A percentile compares a stretch with the other conserved stretches of the same genome.
Conservation (phyloP, 1,140 invertebrate species). For the Brachionus rubens region DNA sequence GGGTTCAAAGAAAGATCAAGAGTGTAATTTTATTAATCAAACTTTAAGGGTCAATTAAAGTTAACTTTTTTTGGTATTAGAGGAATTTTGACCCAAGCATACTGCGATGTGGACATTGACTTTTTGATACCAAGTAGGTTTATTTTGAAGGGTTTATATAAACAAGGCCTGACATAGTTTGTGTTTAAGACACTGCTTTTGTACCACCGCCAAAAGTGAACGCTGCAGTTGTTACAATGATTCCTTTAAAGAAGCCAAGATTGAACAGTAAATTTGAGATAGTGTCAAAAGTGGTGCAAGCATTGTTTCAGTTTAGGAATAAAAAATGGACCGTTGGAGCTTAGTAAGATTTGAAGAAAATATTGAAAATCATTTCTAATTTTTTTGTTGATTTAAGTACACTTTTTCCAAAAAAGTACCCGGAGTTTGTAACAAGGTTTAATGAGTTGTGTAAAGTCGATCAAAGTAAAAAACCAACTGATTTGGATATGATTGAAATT, state of each 20-base stretch:
- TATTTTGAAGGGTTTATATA: too few species aligned
- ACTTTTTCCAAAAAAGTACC: slow-evolving; percentile 72
- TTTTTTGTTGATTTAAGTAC: slow-evolving; percentile 56
- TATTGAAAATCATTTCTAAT: slow-evolving; percentile 46
- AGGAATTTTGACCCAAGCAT: slow-evolving; percentile 75
- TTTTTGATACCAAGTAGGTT: slow-evolving; percentile 81
- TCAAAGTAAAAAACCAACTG: slow-evolving; percentile 65
- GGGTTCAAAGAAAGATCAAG: slow-evolving; percentile 71
- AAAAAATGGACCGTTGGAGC: slow-evolving; percentile 74
- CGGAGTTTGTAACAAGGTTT: slow-evolving; percentile 69
- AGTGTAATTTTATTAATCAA: slow-evolving; percentile 70
- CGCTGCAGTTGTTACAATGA: slow-evolving; percentile 84
- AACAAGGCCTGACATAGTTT: too few species aligned
- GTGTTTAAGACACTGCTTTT: slow-evolving; percentile 71
- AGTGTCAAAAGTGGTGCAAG: slow-evolving; percentile 82
- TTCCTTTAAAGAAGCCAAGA: slow-evolving; percentile 72
- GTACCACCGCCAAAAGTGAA: slow-evolving; percentile 90
- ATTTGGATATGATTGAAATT: slow-evolving; percentile 49
- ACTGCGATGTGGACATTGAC: slow-evolving; percentile 75
- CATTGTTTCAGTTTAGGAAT: slow-evolving; percentile 80
- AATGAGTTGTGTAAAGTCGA: slow-evolving; percentile 72
- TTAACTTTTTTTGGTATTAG: slow-evolving; percentile 9
- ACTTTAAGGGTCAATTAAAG: background rate
- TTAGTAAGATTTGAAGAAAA: slow-evolving; percentile 59
- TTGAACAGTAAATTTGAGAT: slow-evolving; percentile 75